These are phyloP conservation scores for Dasyornis broadbenti DNA, from an alignment of 2,113 vertebrate species.

Conservation along the genomic window DNA sequence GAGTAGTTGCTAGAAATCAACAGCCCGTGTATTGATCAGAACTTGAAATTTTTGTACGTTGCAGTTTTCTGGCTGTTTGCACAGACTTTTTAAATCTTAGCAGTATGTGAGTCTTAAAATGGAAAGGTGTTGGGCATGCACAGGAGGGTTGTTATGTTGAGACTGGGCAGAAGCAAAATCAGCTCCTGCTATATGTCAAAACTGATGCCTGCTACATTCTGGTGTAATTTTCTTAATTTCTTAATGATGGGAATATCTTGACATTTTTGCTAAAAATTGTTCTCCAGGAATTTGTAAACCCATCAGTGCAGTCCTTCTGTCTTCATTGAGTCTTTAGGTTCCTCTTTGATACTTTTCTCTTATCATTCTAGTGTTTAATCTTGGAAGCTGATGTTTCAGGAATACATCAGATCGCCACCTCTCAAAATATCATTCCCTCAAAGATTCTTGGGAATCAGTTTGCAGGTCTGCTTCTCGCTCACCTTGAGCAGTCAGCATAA, in stretches of 20 bases:
- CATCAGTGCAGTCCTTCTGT: not conserved
- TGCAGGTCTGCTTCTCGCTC: not conserved
- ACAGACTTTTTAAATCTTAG: not conserved
- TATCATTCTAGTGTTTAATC: not conserved
- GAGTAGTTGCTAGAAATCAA: not conserved
- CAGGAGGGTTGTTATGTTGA: not conserved
- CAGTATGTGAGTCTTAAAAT: not conserved
- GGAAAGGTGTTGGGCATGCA: not conserved
- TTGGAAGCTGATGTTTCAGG: not conserved
- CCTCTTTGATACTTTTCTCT: not conserved
- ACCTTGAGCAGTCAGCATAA: not conserved
- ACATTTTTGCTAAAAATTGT: not conserved
- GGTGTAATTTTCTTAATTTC: not conserved
- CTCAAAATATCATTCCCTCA: not conserved
- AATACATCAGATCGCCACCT: not conserved
- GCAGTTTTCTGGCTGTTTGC: not conserved
- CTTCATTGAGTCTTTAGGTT: not conserved
- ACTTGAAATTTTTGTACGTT: fast-evolving
- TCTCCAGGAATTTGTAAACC: not conserved
- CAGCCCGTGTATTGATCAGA: not conserved
- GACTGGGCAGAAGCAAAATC: not conserved
- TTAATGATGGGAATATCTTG: not conserved
- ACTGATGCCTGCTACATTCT: not conserved
- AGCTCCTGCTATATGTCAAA: not conserved
- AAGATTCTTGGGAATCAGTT: not conserved